Evolutionary conservation across 2,797 vertebrate species (phyloP).

Genomic region (Microtus californicus): DNA sequence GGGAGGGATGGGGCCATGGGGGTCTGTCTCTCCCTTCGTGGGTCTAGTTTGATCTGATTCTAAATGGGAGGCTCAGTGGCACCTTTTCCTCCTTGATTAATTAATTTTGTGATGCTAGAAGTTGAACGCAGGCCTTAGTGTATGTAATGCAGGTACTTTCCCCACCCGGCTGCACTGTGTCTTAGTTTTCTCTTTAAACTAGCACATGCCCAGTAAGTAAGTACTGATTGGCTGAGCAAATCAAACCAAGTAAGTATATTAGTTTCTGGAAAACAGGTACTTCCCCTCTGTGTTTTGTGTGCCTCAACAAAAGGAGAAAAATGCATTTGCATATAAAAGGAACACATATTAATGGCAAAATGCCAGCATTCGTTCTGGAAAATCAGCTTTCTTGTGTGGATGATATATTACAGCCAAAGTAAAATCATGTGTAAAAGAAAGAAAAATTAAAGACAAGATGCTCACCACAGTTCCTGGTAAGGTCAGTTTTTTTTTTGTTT

Average conservation of each 20-base stretch:
- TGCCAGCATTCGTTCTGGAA: slow-evolving; percentile 19
- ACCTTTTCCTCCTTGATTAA: not conserved
- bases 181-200: not conserved
- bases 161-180: too few relatives aligned
- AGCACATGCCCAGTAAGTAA: not conserved
- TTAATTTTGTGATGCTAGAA: not conserved
- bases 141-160: not conserved
- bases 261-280: slow-evolving; percentile 9
- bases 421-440: not conserved
- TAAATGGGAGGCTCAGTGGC: not conserved
- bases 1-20: too few relatives aligned
- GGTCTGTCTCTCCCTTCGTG: not conserved
- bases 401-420: not conserved
- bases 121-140: not conserved
- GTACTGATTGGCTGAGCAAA: not conserved
- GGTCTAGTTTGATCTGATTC: not conserved
- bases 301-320: not conserved
- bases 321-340: not conserved
- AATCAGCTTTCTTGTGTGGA: not conserved
- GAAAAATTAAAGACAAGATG: not conserved
- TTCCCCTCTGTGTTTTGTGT: not conserved
- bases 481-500: not conserved
- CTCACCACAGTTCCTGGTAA: not conserved
- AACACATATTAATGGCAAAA: not conserved
- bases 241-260: not conserved